Base-by-base conservation (phyloP, 35 echinoderm and acorn worm genomes). In the Apostichopus californicus region DNA sequence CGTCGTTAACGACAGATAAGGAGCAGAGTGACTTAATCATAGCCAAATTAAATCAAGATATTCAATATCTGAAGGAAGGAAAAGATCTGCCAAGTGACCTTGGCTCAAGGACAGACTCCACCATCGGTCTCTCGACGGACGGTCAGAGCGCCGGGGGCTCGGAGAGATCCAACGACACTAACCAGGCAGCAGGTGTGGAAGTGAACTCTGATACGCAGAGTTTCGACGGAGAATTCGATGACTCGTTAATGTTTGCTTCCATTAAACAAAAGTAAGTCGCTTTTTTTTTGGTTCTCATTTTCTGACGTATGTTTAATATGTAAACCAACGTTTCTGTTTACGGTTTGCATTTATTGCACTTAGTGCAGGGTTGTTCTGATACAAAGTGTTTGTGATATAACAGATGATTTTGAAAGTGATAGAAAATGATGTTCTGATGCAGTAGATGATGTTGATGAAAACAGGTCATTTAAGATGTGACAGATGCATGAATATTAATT, bases 151-250 rank as follows among this genome's bases (percentile, higher is more conserved):
- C 81, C 72, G 78, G 12, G 3, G n/a, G 22, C 5, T 71, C 85
- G 15, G 85, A 87, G 5, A 73, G 54, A 28, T 77, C 59, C 1
- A 79, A 95, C 3, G 90, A 54, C 57, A 60, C 72, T 34, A 61
- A 87, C 24, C 85, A 83, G n/a, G 81, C 46, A n/a, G 55, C 66
- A 5, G 60, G 86, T 53, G 26, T 94, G 87, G 97, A 79, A 60
- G 54, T 92, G 34, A 93, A 89, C 77, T 99, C 95, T 15, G 95
- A 95, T 79, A 88, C 87, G 17, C 81, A 91, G 55, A 99, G 97
- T 90, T 99, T 99, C 87, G 97, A 99, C 77, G 97, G 97, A 56
- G 97, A 99, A 81, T 99, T 91, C 90, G 97, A 99, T 87, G 97
- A 99, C 58, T 99, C 97, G 5, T 90, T 94, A 21, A 96, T 99